phyloP scores from a whole-genome alignment of 2,113 vertebrate species.

The Vombatus ursinus region DNA sequence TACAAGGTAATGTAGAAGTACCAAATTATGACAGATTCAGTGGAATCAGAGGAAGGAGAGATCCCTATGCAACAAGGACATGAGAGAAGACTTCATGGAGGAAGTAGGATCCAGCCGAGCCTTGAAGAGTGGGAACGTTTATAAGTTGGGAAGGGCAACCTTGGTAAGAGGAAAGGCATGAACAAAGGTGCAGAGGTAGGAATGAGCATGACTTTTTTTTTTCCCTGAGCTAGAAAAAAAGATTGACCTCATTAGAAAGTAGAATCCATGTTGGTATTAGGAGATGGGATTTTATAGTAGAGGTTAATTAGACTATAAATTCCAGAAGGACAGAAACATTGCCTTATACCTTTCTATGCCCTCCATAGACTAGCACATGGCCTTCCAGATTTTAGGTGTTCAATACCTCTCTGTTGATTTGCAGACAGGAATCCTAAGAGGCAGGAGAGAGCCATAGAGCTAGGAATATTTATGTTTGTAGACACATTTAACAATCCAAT shows the following conservation, averaged over 20 bases:
- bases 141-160: not conserved
- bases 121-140: not conserved
- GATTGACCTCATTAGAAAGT: not conserved
- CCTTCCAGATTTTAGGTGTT: not conserved
- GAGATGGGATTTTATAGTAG: not conserved
- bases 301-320: not conserved
- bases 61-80: not conserved
- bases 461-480: not conserved
- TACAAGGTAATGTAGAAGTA: not conserved
- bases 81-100: not conserved
- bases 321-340: not conserved
- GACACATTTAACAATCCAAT: not conserved
- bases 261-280: not conserved
- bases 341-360: not conserved
- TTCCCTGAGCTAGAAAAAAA: not conserved
- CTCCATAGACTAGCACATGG: not conserved
- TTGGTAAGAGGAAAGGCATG: not conserved
- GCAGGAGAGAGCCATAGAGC: not conserved
- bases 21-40: not conserved
- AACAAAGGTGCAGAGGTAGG: not conserved
- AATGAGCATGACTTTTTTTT: not conserved
- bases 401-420: not conserved
- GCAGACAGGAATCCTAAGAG: not conserved
- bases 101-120: not conserved
- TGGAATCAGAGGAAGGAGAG: not conserved